Evolutionary conservation across 2,113 vertebrate species (phyloP).

Genomic region (Neoarius graeffei): DNA sequence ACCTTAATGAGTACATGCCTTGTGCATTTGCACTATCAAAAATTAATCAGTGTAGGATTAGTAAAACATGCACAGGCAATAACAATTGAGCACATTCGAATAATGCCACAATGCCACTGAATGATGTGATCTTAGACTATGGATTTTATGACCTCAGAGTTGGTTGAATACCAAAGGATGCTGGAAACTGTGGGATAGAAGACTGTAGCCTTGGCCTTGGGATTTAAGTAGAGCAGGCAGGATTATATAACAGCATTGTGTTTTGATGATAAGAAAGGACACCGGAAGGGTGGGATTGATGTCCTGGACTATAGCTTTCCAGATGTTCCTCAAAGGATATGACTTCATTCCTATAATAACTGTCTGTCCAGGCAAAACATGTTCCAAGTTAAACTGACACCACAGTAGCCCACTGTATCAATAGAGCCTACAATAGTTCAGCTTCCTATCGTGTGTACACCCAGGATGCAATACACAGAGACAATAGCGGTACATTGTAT

Average conservation of each 20-base stretch:
- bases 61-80: background rate
- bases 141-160: background rate
- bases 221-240: conserved; percentile 20
- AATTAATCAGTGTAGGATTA: background rate
- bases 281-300: conserved; percentile 70
- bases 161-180: conserved; percentile 35
- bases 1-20: background rate
- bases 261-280: conserved; percentile 48
- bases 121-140: background rate
- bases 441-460: conserved; percentile 34
- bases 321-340: conserved; percentile 74
- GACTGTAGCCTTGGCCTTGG: conserved; percentile 41
- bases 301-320: conserved; percentile 67
- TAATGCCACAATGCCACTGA: background rate
- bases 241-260: conserved; percentile 52
- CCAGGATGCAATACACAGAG: conserved; percentile 38
- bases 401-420: conserved; percentile 40
- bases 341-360: conserved; percentile 60
- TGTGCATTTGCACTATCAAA: background rate
- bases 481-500: background rate
- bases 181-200: conserved; percentile 20
- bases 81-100: background rate
- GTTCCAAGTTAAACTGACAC: conserved; percentile 56
- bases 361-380: conserved; percentile 59
- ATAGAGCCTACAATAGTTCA: conserved; percentile 37